These are phyloP conservation scores for Bagarius yarrelli DNA, from an alignment of 2,113 vertebrate genomes.

Conservation along the genomic window DNA sequence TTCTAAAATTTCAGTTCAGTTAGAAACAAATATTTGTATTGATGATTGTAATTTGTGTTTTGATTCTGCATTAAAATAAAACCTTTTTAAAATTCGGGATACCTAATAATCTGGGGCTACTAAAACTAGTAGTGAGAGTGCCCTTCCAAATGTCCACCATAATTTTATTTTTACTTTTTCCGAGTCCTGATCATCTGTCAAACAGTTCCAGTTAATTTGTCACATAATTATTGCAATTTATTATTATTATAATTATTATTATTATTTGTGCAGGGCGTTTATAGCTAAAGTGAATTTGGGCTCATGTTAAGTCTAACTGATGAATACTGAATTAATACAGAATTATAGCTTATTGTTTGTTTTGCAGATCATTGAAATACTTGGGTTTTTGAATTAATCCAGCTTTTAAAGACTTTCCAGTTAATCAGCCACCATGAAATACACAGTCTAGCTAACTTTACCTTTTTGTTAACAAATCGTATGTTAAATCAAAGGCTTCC, in stretches of 20 bases:
- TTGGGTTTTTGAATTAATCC: background rate
- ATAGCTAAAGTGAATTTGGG: no score
- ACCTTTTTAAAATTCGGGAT: no score
- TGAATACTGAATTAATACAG: no score
- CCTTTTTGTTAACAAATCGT: background rate
- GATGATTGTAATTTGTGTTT: no score
- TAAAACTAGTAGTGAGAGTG: no score
- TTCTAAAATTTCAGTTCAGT: no score
- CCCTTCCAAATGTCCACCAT: no score
- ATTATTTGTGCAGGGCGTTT: background rate
- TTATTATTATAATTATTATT: background rate
- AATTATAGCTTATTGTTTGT: slow-evolving; percentile 2
- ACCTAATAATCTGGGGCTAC: no score
- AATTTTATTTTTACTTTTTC: no score
- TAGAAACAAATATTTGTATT: no score
- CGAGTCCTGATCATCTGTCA: background rate
- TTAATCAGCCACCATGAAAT: background rate
- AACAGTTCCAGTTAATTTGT: background rate
- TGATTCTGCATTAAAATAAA: no score
- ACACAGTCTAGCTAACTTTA: background rate
- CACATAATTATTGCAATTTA: background rate
- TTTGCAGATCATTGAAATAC: background rate
- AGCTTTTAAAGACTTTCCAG: background rate
- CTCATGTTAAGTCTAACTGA: background rate
- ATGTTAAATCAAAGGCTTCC: no score